Base-by-base conservation (phyloP, 1,140 invertebrate genomes). In the Zaprionus africanus region DNA sequence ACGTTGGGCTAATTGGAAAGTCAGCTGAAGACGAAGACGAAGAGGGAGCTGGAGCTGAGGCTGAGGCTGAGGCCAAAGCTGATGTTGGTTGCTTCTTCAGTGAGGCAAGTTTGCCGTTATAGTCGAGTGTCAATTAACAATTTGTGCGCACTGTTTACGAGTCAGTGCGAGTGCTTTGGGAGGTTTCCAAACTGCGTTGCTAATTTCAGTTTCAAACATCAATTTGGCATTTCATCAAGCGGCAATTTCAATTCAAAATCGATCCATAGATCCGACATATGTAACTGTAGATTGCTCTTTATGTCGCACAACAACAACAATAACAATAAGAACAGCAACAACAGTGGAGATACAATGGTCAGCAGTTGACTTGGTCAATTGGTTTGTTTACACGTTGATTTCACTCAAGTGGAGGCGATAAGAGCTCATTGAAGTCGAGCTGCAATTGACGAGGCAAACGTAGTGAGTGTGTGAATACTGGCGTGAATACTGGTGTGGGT, bases 101-200 rank as follows among this genome's bases (percentile, higher is more conserved):
- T 46, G 0, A 9, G 5, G 11, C 62, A 59, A 31, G 34, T 67
- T 67, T 78, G 81, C 69, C 78, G 73, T 64, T 85, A 66, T 80
- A 57, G 58, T 82, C 81, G 81, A 81, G 81, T 84, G 81, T 84
- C 81, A 85, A 85, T 85, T 84, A 84, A 81, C 78, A 84, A 75
- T 85, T 81, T 78, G 74, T 75, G 78, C 78, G 54, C 74, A 84
- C 77, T 82, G 81, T 83, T 71, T 76, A 77, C 66, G 75, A 69
- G 49, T 57, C 5, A 7, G 6, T 17, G n/a, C 15, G 1, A 43
- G n/a, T 43, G 17, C 41, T 43, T 43, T n/a, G 41, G 15, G n/a
- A 17, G 41, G 5, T 6, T 17, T n/a, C 2, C 15, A 7, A 43
- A n/a, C 15, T n/a, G 41, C 41, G 13, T 6, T 41, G 13, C 15